Base-by-base conservation (phyloP, 2,797 vertebrate genomes). In the Dipus sagitta region DNA sequence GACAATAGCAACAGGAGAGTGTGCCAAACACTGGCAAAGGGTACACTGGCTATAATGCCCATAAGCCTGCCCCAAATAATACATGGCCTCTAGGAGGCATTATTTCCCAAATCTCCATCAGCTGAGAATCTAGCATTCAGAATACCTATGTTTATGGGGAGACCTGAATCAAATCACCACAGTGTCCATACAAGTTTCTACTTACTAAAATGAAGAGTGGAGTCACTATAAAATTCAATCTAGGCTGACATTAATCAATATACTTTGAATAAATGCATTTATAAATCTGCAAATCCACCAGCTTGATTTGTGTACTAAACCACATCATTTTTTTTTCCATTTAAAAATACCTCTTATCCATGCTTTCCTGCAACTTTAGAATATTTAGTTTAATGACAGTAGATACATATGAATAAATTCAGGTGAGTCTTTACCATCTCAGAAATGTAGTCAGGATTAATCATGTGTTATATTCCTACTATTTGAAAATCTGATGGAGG, bases 261-360 rank as follows among this genome's bases (percentile, higher is more conserved):
- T 75, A 86, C 4, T 17, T 92, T 32, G 21, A 79, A 47, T 88
- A 87, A 92, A 85, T 47, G 42, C n/a, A 70, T 42, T 86, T 83
- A 62, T n/a, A 54, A 70, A 93, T 58, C 32, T 92, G 58, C 8
- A 77, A 80, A 21, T 85, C 1, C 2, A 78, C 15, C 23, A 79
- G 62, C 72, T 82, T 28, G 4, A 28, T 88, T 88, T 90, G 77
- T 74, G 47, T 38, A 72, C 21, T 60, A 58, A 52, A 24, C n/a
- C 21, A 80, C 4, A 38, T 72, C 7, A 58, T 58, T 15, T 58
- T 88, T 58, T 88, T 85, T 67, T 24, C 68, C 23, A 34, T 58
- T 79, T 4, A 92, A 83, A 13, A 71, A 82, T 74, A 5, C 32
- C 6, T 54, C 72, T 5, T 32, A 81, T 67, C 18, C 38, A 1